These are phyloP conservation scores for Alloplasta piceator DNA, from an alignment of 2,888 invertebrate genomes.

Conservation along the genomic window DNA sequence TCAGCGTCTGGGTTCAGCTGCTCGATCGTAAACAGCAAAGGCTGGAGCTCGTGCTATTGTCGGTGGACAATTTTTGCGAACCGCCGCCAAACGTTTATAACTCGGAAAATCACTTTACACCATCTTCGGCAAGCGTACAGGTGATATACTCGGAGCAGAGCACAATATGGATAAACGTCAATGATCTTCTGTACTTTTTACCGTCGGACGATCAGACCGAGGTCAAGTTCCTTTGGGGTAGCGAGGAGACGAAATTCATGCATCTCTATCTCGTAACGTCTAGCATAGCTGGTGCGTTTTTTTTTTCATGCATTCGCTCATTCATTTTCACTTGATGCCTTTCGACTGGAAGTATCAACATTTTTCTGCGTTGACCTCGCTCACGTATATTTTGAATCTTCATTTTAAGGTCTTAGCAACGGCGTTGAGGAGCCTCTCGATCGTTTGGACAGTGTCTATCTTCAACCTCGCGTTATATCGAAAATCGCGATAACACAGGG, in stretches of 20 bases:
- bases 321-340: neutral
- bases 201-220: slow-evolving; percentile 85
- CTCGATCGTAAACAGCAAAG: slow-evolving; percentile 94
- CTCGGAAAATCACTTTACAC: slow-evolving; percentile 81
- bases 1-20: slow-evolving; percentile 96
- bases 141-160: slow-evolving; percentile 86
- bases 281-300: slow-evolving; percentile 79
- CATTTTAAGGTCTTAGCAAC: slow-evolving; percentile 84
- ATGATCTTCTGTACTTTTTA: slow-evolving; percentile 94
- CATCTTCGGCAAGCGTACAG: slow-evolving; percentile 84
- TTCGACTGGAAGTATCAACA: neutral
- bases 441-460: slow-evolving; percentile 84
- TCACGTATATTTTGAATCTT: slow-evolving; percentile 63
- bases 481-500: slow-evolving; percentile 93
- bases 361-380: no score
- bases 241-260: slow-evolving; percentile 94
- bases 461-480: slow-evolving; percentile 87
- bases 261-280: slow-evolving; percentile 94
- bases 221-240: slow-evolving; percentile 93
- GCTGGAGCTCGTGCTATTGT: slow-evolving; percentile 92
- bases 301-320: neutral
- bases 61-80: slow-evolving; percentile 90
- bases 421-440: slow-evolving; percentile 85
- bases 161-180: slow-evolving; percentile 97
- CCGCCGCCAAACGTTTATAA: slow-evolving; percentile 85